Base-by-base conservation (phyloP, 2,888 invertebrate genomes). In the Cordilura impudica region DNA sequence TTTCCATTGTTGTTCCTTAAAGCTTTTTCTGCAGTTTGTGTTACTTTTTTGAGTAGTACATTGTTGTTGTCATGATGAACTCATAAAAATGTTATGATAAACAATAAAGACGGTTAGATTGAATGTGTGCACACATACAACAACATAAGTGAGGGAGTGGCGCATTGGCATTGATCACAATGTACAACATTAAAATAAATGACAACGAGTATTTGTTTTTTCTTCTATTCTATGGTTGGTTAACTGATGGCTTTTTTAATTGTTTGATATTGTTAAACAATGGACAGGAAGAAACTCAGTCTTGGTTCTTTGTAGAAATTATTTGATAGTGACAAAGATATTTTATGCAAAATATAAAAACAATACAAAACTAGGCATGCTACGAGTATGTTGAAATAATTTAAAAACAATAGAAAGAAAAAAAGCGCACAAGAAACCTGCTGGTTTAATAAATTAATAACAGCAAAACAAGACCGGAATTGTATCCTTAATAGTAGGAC, bases 211-310 rank as follows among this genome's bases (percentile, higher is more conserved):
- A n/a, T n/a, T n/a, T 54, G 26, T 66, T 51, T 23, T 18, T 56
- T 72, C n/a, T n/a, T n/a, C 19, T 56, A 12, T 67, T 54, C 56
- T 21, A 39, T 58, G 58, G 23, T 58, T 21, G 49, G 49, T 69
- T 54, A 75, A 75, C 54, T 69, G 56, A 56, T 75, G 69, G 45
- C 43, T 51, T n/a, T 39, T 39, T n/a, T 58, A 73, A 66, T 60
- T 12, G 49, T n/a, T n/a, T 43, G 39, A 63, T 19, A 26, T 67
- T 19, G 14, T 49, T 16, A 16, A 75, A 79, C 79, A 79, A 79
- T 71, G 66, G 61, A 75, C 74, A 79, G 75, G 79, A 79, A 79
- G 79, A 79, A 79, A 61, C 51, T 45, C 19, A 61, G 56, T 67
- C 69, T 47, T 63, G 65, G 65, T 70, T 63, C 21, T 60, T 58